Evolutionary conservation across 2,797 vertebrate genomes (phyloP).

Genomic region (Anas bernieri): DNA sequence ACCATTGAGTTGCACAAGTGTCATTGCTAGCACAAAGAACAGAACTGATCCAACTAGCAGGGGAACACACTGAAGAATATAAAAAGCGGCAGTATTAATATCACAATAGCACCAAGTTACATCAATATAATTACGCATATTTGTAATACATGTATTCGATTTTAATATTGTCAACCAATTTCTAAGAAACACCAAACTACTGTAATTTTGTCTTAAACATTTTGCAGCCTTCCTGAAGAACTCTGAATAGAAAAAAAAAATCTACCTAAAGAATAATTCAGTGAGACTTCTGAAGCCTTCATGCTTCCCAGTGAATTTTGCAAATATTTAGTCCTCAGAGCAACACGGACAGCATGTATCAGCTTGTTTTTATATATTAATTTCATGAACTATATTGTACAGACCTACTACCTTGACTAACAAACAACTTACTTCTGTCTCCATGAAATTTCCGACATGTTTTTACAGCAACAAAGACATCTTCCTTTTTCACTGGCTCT

Average conservation of each 20-base stretch:
- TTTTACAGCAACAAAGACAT: conserved; percentile 96
- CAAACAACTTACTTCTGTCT: conserved; percentile 89
- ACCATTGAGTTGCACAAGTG: not conserved
- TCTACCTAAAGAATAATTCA: not conserved
- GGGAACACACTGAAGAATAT: not conserved
- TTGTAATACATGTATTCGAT: not conserved
- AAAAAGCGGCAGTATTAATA: not conserved
- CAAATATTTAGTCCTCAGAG: not conserved
- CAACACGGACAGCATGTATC: not conserved
- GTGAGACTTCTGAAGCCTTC: not conserved
- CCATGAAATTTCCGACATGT: conserved; percentile 94
- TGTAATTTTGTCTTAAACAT: not conserved
- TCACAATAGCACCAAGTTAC: not conserved
- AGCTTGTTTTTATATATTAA: not conserved
- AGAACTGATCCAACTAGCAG: not conserved
- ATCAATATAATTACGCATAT: not conserved
- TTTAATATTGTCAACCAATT: not conserved
- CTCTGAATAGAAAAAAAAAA: not conserved
- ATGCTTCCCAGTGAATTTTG: not conserved
- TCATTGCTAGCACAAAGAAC: not conserved
- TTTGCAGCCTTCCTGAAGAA: not conserved
- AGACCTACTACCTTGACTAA: not conserved
- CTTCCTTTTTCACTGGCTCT: conserved; percentile 85
- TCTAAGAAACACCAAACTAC: not conserved
- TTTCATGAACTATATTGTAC: not conserved